phyloP scores from a whole-genome alignment of 2,888 invertebrate genomes.

The Melolontha melolontha region DNA sequence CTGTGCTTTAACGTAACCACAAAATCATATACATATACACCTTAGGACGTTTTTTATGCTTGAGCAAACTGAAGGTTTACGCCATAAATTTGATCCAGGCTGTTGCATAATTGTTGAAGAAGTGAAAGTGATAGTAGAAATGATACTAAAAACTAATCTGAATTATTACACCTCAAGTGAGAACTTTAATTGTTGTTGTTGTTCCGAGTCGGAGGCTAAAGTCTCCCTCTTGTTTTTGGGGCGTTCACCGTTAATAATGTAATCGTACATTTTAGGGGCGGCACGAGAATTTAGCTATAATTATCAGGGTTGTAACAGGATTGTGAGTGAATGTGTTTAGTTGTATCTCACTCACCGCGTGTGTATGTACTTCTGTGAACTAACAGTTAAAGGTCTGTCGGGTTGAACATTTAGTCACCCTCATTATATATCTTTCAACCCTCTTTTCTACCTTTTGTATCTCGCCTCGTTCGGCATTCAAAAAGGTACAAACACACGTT shows the following conservation, averaged over 20 bases:
- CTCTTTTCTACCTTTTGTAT: conserved; percentile 11
- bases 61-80: too few relatives aligned
- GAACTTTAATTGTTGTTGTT: conserved; percentile 31
- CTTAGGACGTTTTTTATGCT: too few relatives aligned
- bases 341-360: conserved; percentile 8
- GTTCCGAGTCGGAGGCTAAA: conserved; percentile 39
- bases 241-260: conserved; percentile 49
- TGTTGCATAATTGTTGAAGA: too few relatives aligned
- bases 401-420: conserved; percentile 8
- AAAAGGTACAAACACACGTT: neutral
- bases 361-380: conserved; percentile 12
- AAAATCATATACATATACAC: too few relatives aligned
- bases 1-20: too few relatives aligned
- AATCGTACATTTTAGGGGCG: conserved; percentile 47
- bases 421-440: conserved; percentile 3
- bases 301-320: conserved; percentile 46
- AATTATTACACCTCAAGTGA: conserved; percentile 17
- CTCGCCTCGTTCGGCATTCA: neutral
- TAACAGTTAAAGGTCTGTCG: conserved; percentile 6
- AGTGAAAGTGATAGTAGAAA: too few relatives aligned
- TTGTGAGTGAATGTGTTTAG: conserved; percentile 23
- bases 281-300: conserved; percentile 43
- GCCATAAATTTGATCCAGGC: too few relatives aligned
- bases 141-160: conserved; percentile 11
- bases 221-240: conserved; percentile 36